A percentile compares a stretch with the other conserved stretches of the same genome.
phyloP scores from a whole-genome alignment of 2,888 invertebrate genomes.

The Rosalia funebris region DNA sequence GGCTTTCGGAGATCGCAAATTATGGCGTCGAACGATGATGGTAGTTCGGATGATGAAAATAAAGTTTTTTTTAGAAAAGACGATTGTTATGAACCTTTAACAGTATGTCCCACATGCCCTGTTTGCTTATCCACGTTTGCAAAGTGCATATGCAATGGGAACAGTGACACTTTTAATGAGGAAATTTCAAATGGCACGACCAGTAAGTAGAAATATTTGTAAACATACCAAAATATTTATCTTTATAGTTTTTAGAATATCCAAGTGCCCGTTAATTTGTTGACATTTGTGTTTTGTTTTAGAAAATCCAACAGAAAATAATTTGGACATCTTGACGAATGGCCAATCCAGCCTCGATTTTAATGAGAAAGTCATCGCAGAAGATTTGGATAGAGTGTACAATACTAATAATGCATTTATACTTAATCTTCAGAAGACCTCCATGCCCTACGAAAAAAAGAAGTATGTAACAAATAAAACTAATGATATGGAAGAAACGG shows the following conservation, averaged over 20 bases:
- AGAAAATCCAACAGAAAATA: conserved; percentile 38
- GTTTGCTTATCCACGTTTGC: conserved; percentile 40
- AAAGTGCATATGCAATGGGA: conserved; percentile 48
- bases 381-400: conserved; percentile 27
- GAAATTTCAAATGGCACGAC: conserved; percentile 44
- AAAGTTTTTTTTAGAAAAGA: conserved; percentile 47
- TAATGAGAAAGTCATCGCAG: conserved; percentile 24
- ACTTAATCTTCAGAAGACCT: conserved; percentile 39
- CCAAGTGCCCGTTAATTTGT: background rate
- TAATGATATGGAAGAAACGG: conserved; percentile 20
- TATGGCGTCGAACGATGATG: conserved; percentile 58
- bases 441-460: conserved; percentile 39
- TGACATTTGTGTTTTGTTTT: conserved; percentile 30
- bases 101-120: conserved; percentile 38
- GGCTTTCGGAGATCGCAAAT: conserved; percentile 41
- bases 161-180: conserved; percentile 40
- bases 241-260: background rate
- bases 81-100: conserved; percentile 31
- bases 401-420: conserved; percentile 36
- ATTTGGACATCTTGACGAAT: conserved; percentile 42
- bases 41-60: conserved; percentile 54
- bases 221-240: conserved; percentile 31
- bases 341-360: conserved; percentile 32
- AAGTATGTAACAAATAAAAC: conserved; percentile 30
- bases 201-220: conserved; percentile 43